Percentiles rank a stretch among this genome's conserved stretches.
Conservation (phyloP, 2,113 vertebrate genomes). For the Neogale vison region DNA sequence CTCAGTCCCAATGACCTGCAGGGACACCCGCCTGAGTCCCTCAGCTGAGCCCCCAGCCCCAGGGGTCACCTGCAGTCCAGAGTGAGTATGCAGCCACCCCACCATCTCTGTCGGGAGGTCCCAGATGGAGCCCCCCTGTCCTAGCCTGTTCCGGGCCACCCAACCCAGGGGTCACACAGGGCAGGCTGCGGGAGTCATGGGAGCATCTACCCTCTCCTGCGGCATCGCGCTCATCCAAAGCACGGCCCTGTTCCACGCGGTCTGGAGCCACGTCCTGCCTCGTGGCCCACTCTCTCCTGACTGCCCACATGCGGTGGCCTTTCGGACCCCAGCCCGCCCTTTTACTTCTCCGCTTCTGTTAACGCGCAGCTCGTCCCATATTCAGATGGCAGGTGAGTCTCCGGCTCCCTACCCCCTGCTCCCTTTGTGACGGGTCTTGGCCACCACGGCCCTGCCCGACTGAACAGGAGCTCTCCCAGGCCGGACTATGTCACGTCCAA, state of each 20-base stretch:
- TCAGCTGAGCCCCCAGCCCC: neutral
- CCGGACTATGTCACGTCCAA: neutral
- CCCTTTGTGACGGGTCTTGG: no score
- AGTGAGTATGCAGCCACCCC: neutral
- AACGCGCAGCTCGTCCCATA: no score
- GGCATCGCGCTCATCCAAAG: neutral
- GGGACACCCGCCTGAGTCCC: neutral
- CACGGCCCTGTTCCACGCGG: no score
- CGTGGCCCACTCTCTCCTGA: neutral
- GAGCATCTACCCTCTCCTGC: neutral
- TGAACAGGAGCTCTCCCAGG: neutral
- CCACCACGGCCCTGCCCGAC: fast-evolving
- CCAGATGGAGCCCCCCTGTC: neutral
- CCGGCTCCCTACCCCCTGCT: neutral
- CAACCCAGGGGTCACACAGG: neutral
- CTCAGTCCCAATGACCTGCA: neutral
- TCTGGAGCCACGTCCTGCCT: neutral
- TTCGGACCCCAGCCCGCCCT: neutral
- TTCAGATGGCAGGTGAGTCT: neutral
- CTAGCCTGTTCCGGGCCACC: neutral
- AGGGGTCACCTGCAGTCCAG: neutral
- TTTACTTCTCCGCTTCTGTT: neutral
- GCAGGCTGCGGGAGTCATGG: neutral
- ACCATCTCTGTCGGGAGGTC: neutral
- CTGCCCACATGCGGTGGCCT: neutral